Base-by-base conservation (phyloP, 37 sponge, comb jelly and placozoan species). In the Eunapius fragilis region DNA sequence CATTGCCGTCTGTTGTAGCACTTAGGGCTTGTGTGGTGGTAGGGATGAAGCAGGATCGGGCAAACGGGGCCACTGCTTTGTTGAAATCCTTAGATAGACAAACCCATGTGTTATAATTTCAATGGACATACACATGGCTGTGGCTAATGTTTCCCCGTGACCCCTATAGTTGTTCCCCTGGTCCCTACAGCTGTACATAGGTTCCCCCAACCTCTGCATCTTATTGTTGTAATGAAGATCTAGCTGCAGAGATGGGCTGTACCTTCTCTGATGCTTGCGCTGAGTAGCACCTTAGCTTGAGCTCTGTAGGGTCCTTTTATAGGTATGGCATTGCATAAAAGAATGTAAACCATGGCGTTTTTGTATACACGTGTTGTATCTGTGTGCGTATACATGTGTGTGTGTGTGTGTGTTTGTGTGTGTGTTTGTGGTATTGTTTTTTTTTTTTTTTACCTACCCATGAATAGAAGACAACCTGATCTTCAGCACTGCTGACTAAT, bases 1-100 rank as follows among this genome's bases (percentile, higher is more conserved):
- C 94, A 71, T 68, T 72, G n/a, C 99, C 99, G 72, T 93, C 94
- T 78, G 82, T 82, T 67, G 96, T 98, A 22, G 71, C 94, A 30
- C 96, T 93, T 32, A 98, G 50, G 4, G 94, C 97, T 2, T 38
- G 84, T 12, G 67, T 37, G n/a, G 87, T 89, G 11, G 71, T 71
- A 37, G 94, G 88, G 27, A 97, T 77, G 77, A 95, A 98, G 73
- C 78, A 85, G 31, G 94, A 90, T 75, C 90, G 90, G 48, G 93
- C 74, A n/a, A 94, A 80, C 48, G 82, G 72, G 1, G 97, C 99
- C 2, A 97, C 76, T 6, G 96, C 70, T 70, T 86, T 91, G 77
- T 96, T 98, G 90, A 98, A 98, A 33, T 92, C 93, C 88, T 93
- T 87, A 22, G 77, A 81, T 77, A 79, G 11, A 90, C 32, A 69